Percentiles rank a stretch among this genome's conserved stretches.
phyloP scores from a whole-genome alignment of 2,113 vertebrate genomes.

The Carlito syrichta region DNA sequence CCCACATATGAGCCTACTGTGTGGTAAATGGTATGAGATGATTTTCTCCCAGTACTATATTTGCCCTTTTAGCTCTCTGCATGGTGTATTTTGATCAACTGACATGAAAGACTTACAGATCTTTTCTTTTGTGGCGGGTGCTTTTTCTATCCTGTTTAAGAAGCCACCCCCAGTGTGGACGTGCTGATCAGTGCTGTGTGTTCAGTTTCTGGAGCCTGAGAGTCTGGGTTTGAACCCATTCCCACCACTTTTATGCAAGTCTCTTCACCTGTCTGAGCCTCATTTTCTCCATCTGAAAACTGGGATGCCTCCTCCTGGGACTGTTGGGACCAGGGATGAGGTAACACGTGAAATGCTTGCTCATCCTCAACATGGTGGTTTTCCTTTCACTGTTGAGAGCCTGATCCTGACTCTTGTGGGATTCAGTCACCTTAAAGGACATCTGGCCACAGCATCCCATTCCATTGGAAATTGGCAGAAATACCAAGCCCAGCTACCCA shows the following conservation, averaged over 20 bases:
- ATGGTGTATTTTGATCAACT: neutral
- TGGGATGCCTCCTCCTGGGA: accelerated
- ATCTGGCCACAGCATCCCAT: neutral
- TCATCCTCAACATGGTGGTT: accelerated
- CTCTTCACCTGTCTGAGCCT: neutral
- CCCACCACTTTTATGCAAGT: neutral
- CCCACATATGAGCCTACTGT: no score
- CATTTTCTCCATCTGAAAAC: neutral
- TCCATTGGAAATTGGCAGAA: neutral
- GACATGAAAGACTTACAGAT: neutral
- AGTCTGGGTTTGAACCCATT: neutral
- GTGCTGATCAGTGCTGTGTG: neutral
- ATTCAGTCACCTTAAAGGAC: neutral
- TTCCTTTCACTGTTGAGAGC: neutral
- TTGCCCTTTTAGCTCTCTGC: neutral
- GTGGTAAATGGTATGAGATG: accelerated
- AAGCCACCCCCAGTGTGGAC: neutral
- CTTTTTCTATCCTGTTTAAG: neutral
- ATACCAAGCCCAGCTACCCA: neutral
- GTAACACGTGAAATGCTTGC: neutral
- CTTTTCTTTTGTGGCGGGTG: neutral
- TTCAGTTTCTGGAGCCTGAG: neutral
- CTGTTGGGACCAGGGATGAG: neutral
- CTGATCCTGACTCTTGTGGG: neutral
- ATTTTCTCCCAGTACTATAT: neutral